These are phyloP conservation scores for Mesitornis unicolor DNA, from an alignment of 2,113 vertebrate species.

Conservation along the genomic window DNA sequence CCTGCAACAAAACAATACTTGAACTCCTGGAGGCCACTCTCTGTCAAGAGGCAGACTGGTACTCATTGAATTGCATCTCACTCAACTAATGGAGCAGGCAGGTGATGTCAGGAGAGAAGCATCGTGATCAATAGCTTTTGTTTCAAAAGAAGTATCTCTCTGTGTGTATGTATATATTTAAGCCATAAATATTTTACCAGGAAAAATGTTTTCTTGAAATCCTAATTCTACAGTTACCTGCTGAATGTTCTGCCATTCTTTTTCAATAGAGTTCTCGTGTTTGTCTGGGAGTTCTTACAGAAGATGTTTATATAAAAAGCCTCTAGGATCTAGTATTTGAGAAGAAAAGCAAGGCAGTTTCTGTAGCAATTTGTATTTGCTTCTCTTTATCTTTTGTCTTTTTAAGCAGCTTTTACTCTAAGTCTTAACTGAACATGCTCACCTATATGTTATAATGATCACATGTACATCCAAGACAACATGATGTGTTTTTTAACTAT, in stretches of 20 bases:
- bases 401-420: not conserved
- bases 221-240: not conserved
- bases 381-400: not conserved
- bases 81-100: not conserved
- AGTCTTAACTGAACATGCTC: not conserved
- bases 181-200: not conserved
- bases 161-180: not conserved
- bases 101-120: not conserved
- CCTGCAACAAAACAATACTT: not conserved
- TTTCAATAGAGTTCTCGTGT: not conserved
- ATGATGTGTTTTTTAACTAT: not conserved
- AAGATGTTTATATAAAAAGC: not conserved
- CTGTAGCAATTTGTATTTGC: not conserved
- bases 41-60: not conserved
- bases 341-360: not conserved
- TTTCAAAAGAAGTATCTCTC: not conserved
- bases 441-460: not conserved
- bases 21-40: not conserved
- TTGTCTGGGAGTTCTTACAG: not conserved
- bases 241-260: not conserved
- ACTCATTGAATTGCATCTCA: not conserved
- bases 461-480: not conserved
- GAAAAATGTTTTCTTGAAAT: not conserved
- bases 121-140: not conserved
- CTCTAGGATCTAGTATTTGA: not conserved